These are phyloP conservation scores for Zosterops hypoxanthus DNA, from an alignment of 2,113 vertebrate species.

Conservation along the genomic window DNA sequence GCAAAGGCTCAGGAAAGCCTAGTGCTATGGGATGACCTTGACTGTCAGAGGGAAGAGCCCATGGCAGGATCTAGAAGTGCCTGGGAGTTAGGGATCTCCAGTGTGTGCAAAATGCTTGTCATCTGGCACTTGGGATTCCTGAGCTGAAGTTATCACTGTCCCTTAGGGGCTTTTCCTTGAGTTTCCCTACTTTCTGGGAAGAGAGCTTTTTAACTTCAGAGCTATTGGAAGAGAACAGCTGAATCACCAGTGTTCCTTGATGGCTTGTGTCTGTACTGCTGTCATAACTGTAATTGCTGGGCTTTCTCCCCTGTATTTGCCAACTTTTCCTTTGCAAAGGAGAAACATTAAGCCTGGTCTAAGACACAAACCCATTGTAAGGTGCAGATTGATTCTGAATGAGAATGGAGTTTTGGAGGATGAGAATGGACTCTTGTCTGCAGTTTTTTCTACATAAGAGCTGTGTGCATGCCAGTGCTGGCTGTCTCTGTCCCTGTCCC, in stretches of 20 bases:
- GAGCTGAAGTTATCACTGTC: background rate
- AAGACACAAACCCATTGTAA: background rate
- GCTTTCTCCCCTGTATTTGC: background rate
- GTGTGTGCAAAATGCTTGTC: background rate
- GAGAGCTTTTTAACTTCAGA: background rate
- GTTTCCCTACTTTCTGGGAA: background rate
- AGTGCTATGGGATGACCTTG: background rate
- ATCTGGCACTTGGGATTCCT: background rate
- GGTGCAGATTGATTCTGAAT: background rate
- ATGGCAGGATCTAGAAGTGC: background rate
- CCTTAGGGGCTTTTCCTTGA: background rate
- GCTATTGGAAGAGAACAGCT: background rate
- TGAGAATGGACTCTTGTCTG: background rate
- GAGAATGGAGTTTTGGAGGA: background rate
- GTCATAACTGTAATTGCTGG: background rate
- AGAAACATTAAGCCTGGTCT: background rate
- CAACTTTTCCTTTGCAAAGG: background rate
- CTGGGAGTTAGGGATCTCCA: background rate
- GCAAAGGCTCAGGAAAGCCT: background rate
- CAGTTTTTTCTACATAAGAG: background rate
- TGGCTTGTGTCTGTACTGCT: background rate
- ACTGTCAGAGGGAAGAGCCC: background rate
- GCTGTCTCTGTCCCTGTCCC: rapidly evolving
- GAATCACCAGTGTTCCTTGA: background rate
- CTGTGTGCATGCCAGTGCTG: background rate